These are phyloP conservation scores for Tragelaphus strepsiceros DNA, from an alignment of 2,113 vertebrate species.

Conservation along the genomic window DNA sequence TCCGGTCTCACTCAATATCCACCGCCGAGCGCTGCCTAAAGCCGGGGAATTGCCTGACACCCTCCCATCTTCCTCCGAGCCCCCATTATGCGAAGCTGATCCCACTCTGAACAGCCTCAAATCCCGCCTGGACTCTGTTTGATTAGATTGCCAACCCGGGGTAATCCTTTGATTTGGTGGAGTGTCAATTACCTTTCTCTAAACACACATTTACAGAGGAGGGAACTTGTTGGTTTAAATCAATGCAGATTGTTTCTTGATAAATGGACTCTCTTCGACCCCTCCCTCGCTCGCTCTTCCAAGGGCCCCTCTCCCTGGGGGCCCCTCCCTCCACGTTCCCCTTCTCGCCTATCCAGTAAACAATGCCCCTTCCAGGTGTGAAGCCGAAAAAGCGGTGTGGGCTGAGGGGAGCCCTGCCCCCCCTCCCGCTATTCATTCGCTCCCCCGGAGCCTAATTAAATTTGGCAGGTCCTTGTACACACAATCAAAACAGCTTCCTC, in stretches of 20 bases:
- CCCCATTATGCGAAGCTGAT: conserved; percentile 88
- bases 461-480: conserved; percentile 72
- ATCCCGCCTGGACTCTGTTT: conserved; percentile 95
- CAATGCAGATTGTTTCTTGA: conserved; percentile 81
- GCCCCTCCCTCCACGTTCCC: not conserved
- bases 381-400: conserved; percentile 23
- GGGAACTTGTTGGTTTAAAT: conserved; percentile 83
- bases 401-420: not conserved
- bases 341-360: not conserved
- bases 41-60: conserved; percentile 84
- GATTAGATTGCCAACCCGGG: conserved; percentile 94
- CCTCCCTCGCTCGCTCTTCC: not conserved
- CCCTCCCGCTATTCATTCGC: conserved; percentile 50
- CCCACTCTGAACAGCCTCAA: conserved; percentile 85
- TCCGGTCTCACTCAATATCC: conserved; percentile 69
- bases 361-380: conserved; percentile 75
- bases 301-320: not conserved
- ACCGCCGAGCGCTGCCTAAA: conserved; percentile 76
- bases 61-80: conserved; percentile 81
- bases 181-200: conserved; percentile 87
- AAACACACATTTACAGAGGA: conserved; percentile 82
- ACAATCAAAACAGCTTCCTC: conserved; percentile 66
- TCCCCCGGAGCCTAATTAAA: conserved; percentile 72
- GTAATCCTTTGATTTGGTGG: conserved; percentile 95
- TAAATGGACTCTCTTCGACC: conserved; percentile 68